Conservation (phyloP, 1,140 invertebrate genomes). For the Leptopilina boulardi region DNA sequence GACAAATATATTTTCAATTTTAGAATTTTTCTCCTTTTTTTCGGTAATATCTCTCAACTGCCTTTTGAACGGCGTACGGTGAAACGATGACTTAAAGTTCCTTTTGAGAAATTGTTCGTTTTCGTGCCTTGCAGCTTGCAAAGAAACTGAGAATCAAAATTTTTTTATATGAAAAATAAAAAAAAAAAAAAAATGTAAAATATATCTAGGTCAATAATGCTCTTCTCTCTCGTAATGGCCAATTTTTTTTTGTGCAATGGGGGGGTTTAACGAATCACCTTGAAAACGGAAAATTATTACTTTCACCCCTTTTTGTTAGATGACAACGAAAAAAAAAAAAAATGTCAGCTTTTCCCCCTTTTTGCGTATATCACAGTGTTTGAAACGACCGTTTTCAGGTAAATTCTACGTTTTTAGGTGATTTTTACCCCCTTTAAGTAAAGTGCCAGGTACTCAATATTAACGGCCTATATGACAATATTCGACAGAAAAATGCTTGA, state of each 20-base stretch:
- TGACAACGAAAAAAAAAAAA: slow-evolving; percentile 17
- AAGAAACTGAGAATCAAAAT: slow-evolving; percentile 65
- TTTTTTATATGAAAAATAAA: slow-evolving; percentile 49
- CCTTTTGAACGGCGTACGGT: slow-evolving; percentile 5
- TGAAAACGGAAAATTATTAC: slow-evolving; percentile 1
- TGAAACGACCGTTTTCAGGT: slow-evolving; percentile 9
- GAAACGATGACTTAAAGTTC: slow-evolving; percentile 28
- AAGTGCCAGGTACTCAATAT: slow-evolving; percentile 46
- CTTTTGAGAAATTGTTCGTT: slow-evolving; percentile 62
- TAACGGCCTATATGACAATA: slow-evolving; percentile 37
- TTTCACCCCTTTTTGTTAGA: neutral
- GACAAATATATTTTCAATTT: too few species aligned
- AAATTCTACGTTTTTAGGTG: slow-evolving; percentile 25
- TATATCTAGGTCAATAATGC: slow-evolving; percentile 17
- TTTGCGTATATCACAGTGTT: neutral
- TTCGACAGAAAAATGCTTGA: slow-evolving; percentile 51
- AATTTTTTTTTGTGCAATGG: neutral
- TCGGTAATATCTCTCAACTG: neutral
- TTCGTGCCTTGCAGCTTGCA: slow-evolving; percentile 72
- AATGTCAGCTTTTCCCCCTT: neutral
- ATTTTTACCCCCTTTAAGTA: slow-evolving; percentile 25
- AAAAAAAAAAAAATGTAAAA: too few species aligned
- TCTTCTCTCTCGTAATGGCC: slow-evolving; percentile 2
- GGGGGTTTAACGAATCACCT: slow-evolving; percentile 4
- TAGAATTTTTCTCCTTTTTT: too few species aligned